A percentile compares a stretch with the other conserved stretches of the same genome.
Conservation (phyloP, 1,140 invertebrate genomes). For the Drosophila micromelanica region DNA sequence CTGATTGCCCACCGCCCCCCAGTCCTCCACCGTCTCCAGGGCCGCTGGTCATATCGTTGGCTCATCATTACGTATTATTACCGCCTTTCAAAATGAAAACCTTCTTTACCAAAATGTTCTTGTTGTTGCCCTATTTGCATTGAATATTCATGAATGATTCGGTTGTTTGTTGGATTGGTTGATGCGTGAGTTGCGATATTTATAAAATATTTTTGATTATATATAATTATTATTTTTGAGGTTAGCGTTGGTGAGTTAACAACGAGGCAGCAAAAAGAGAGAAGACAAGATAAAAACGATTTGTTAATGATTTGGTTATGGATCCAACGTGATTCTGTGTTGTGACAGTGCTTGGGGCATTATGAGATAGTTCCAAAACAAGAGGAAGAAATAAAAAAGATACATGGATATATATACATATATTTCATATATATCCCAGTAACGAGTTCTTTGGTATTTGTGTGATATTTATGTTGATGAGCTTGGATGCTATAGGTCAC, state of each 20-base stretch:
- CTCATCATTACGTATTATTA: slow-evolving; percentile 85
- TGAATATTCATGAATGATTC: slow-evolving; percentile 29
- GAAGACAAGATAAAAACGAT: slow-evolving; percentile 79
- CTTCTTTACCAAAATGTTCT: slow-evolving; percentile 85
- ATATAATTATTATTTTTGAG: slow-evolving; percentile 5
- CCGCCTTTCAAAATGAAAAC: slow-evolving; percentile 85
- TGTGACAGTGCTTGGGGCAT: slow-evolving; percentile 1
- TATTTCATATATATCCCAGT: too few relatives aligned
- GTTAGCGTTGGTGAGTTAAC: slow-evolving; percentile 58
- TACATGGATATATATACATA: too few relatives aligned
- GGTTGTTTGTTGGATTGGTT: slow-evolving; percentile 29
- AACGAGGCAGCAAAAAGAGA: slow-evolving; percentile 72
- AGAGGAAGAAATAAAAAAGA: too few relatives aligned
- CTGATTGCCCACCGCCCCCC: slow-evolving; percentile 60
- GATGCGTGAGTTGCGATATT: slow-evolving; percentile 44
- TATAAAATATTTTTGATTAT: slow-evolving; percentile 38
- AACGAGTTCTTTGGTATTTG: neutral
- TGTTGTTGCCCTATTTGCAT: slow-evolving; percentile 79
- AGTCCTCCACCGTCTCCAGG: slow-evolving; percentile 71
- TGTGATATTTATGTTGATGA: slow-evolving; percentile 18
- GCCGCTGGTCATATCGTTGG: slow-evolving; percentile 84
- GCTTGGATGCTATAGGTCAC: slow-evolving; percentile 10
- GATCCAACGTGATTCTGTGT: slow-evolving; percentile 25
- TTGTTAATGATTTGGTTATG: slow-evolving; percentile 72
- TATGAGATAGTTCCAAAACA: slow-evolving; percentile 10